Evolutionary conservation across 2,888 invertebrate species (phyloP), one percentile per base, ranked within the genome.

Genomic region (Synanthedon vespiformis): DNA sequence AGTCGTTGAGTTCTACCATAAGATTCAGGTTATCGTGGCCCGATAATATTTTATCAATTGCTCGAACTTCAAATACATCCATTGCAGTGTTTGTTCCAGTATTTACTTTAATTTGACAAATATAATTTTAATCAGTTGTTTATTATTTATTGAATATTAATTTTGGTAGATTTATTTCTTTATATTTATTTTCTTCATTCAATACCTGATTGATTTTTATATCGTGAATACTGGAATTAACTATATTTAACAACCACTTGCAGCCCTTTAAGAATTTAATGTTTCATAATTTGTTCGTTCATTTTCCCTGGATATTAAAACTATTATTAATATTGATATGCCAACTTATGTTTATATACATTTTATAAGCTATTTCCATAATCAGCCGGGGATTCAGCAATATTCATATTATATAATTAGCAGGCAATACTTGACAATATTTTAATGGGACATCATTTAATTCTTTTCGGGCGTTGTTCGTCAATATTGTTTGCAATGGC

Each of bases 41-140:
- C 74, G 68, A 70, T 69, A 77, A 76, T 74, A 74, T 67, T 68
- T 65, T 65, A 73, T 71, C 81, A 83, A 84, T 86, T 84, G 82
- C 82, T 56, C 27, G n/a, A 34, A 51, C 48, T 18, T 55, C 22
- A 34, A 22, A 49, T 53, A 41, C 8, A 50, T 51, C 47, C 51
- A 69, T 65, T 69, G 57, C 63, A 61, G 59, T 59, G 58, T 62
- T 58, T 64, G 76, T 81, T 82, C 85, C 85, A 85, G 78, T 84
- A 83, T 84, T 81, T 84, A 84, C 80, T 67, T 57, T 57, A 11
- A 12, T 49, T n/a, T n/a, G n/a, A n/a, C n/a, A n/a, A n/a, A n/a
- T n/a, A n/a, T n/a, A n/a, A n/a, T n/a, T n/a, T n/a, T n/a, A n/a
- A n/a, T n/a, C n/a, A n/a, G n/a, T n/a, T n/a, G n/a, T n/a, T n/a